Evolutionary conservation across 2,113 vertebrate genomes (phyloP), one percentile per base, ranked within the genome.

Genomic region (Cephalopholis sonnerati): DNA sequence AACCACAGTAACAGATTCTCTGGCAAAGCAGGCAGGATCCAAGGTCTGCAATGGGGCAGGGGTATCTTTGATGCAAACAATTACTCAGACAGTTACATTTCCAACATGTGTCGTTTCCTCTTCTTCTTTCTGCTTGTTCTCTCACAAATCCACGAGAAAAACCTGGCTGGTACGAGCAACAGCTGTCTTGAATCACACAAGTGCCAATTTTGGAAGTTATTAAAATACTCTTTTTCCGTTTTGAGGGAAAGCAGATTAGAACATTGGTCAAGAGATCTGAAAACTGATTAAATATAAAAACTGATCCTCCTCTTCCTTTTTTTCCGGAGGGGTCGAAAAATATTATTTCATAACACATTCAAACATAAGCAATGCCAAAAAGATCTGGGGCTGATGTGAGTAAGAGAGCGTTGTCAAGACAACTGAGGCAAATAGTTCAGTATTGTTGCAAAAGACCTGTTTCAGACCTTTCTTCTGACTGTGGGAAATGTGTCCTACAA

Each of bases 11-110:
- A 54, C 48, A 62, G 36, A 2, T 1, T 8, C 18, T 81, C 44
- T 85, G 74, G 87, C 36, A 67, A 36, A 75, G 41, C 29, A 50
- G 57, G 53, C 71, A 24, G 79, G 77, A 81, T 77, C 68, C 71
- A 74, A 88, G 76, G 83, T 76, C 74, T 79, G 50, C 25, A 22
- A 1, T 13, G 58, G 79, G 13, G 83, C 27, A 61, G 70, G 41
- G 25, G 50, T 77, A 74, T 53, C 50, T 50, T 7, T 53, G 15
- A 53, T 73, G 22, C 54, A 68, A 61, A 62, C 1, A 12, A 57
- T 78, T 73, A 12, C 20, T 71, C 22, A 32, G 10, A 29, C 1
- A 22, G 12, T 18, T 16, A 74, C 11, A 44, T 10, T 4, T 32
- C 9, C 24, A 39, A 77, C 80, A 84, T 77, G 65, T 83, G 75